Percentiles rank a stretch among this genome's conserved stretches.
phyloP scores from a whole-genome alignment of 2,113 vertebrate species.

The Bubalus kerabau region DNA sequence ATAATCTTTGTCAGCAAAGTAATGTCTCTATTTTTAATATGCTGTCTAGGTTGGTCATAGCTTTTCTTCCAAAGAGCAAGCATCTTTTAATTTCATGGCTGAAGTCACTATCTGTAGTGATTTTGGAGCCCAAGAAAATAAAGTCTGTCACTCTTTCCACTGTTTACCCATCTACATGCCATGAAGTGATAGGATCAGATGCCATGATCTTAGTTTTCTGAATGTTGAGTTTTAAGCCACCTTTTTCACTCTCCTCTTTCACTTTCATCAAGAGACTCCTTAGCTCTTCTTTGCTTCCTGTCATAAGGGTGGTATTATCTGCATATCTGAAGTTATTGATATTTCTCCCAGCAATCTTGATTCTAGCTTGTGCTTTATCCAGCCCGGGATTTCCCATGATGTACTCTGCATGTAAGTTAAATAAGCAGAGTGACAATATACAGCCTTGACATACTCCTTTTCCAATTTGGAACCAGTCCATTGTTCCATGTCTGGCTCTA shows the following conservation, averaged over 20 bases:
- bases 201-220: background rate
- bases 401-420: background rate
- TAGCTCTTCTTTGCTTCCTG: background rate
- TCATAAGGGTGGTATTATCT: background rate
- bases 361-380: background rate
- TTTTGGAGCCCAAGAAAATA: background rate
- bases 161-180: background rate
- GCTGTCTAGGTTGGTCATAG: background rate
- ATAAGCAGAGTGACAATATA: background rate
- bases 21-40: background rate
- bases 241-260: background rate
- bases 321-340: background rate
- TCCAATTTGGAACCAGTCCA: fast-evolving
- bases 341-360: background rate
- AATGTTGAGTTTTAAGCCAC: background rate
- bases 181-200: background rate
- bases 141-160: background rate
- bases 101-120: background rate
- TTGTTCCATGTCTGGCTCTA: background rate
- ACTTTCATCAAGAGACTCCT: background rate
- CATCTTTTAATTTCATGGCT: background rate
- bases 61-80: background rate
- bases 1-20: background rate
- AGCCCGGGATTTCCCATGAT: background rate
- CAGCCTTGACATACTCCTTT: background rate